These are phyloP conservation scores for Drosophila emarginata DNA, from an alignment of 2,888 invertebrate species.

Conservation along the genomic window DNA sequence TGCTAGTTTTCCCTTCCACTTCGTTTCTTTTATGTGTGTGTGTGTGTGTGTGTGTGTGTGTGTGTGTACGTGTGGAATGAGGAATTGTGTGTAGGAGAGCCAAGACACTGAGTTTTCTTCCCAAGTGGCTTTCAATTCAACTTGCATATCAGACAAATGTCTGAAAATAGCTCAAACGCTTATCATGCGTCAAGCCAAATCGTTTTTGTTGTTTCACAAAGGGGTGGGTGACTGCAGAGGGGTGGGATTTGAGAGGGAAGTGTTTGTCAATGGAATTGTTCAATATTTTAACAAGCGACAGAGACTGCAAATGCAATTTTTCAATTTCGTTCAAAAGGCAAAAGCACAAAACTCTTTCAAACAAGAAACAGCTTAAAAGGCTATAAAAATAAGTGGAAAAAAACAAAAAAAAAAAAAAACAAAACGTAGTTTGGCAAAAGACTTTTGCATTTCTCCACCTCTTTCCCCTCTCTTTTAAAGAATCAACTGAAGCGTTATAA, in stretches of 20 bases:
- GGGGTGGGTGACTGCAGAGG: background rate
- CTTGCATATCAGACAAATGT: slow-evolving; percentile 37
- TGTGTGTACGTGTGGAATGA: background rate
- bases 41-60: no score
- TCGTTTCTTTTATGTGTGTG: no score
- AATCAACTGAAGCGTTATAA: slow-evolving; percentile 10
- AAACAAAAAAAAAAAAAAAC: slow-evolving; percentile 19
- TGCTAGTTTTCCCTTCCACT: background rate
- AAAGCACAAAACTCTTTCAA: slow-evolving; percentile 27
- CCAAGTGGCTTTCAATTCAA: slow-evolving; percentile 20
- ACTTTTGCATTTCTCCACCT: slow-evolving; percentile 28
- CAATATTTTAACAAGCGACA: slow-evolving; percentile 66
- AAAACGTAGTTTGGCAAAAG: background rate
- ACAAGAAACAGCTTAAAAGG: slow-evolving; percentile 65
- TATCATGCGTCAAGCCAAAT: slow-evolving; percentile 44
- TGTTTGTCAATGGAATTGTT: slow-evolving; percentile 32
- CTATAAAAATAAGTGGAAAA: slow-evolving; percentile 51
- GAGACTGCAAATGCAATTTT: slow-evolving; percentile 67
- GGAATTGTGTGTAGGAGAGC: slow-evolving; percentile 2
- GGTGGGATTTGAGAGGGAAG: background rate
- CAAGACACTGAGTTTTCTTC: slow-evolving; percentile 1
- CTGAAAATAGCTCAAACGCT: slow-evolving; percentile 58
- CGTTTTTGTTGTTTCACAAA: background rate
- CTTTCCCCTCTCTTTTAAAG: background rate
- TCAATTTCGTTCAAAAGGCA: slow-evolving; percentile 56